These are phyloP conservation scores for Sphaeramia orbicularis DNA, from an alignment of 2,797 vertebrate species.

Conservation along the genomic window DNA sequence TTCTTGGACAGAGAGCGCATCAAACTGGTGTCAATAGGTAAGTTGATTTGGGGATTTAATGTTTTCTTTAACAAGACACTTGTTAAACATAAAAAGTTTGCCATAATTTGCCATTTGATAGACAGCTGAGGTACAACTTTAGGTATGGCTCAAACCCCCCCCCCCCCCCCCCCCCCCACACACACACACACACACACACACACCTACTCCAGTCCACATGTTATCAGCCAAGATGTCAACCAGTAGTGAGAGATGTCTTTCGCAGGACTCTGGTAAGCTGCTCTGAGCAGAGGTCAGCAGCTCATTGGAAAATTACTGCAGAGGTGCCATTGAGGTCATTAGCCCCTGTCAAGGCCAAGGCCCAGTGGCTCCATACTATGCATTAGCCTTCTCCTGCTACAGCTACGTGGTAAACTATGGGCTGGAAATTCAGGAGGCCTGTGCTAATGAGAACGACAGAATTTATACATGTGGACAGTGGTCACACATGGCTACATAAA, in stretches of 20 bases:
- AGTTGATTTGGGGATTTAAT: slow-evolving; percentile 50
- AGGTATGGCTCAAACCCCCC: too few relatives aligned
- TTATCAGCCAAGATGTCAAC: slow-evolving; percentile 43
- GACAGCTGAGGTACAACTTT: too few relatives aligned
- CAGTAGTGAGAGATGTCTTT: slow-evolving; percentile 31
- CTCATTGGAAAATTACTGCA: slow-evolving; percentile 70
- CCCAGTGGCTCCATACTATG: neutral
- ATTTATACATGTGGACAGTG: slow-evolving; percentile 29
- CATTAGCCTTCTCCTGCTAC: slow-evolving; percentile 19
- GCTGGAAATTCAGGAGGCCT: slow-evolving; percentile 57
- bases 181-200: slow-evolving; percentile 14
- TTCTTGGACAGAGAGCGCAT: slow-evolving; percentile 95
- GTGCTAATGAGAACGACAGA: slow-evolving; percentile 68
- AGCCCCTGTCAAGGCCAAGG: slow-evolving; percentile 30
- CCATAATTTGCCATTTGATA: too few relatives aligned
- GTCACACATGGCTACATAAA: slow-evolving; percentile 11
- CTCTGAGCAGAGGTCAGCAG: slow-evolving; percentile 49
- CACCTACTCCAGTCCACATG: slow-evolving; percentile 17
- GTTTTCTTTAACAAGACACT: too few relatives aligned
- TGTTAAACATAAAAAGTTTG: too few relatives aligned
- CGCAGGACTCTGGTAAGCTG: slow-evolving; percentile 41
- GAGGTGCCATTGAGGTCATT: slow-evolving; percentile 68
- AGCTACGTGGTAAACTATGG: slow-evolving; percentile 27
- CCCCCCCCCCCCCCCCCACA: too few relatives aligned
- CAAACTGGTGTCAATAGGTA: slow-evolving; percentile 94